Conservation (phyloP, 2,888 invertebrate genomes). For the Drosophila nigricruria region DNA sequence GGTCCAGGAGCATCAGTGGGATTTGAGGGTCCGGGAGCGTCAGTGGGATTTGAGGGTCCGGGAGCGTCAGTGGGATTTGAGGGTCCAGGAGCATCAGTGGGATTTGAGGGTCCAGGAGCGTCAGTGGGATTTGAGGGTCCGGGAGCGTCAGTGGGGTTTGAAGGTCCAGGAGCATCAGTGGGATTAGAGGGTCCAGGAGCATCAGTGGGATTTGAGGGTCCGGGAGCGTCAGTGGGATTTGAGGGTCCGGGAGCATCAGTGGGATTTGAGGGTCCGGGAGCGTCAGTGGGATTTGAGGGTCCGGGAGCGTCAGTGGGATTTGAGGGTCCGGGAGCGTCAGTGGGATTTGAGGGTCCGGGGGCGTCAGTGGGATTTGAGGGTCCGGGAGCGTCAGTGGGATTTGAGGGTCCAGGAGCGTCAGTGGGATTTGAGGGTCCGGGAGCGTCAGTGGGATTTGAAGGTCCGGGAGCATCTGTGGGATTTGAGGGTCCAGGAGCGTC, state of each 20-base stretch:
- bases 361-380: background rate
- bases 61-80: background rate
- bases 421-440: constrained; percentile 6
- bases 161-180: background rate
- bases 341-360: constrained; percentile 6
- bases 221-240: background rate
- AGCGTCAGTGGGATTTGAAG: background rate
- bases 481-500: background rate
- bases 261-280: background rate
- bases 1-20: background rate
- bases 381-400: background rate
- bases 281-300: background rate
- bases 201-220: accelerated
- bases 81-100: background rate
- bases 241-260: background rate
- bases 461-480: constrained; percentile 7
- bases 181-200: background rate
- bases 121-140: constrained; percentile 8
- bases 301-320: background rate
- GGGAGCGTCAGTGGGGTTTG: background rate
- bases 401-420: constrained; percentile 4
- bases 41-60: background rate
- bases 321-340: background rate
- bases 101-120: background rate
- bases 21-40: background rate